Conservation (phyloP, 1,140 invertebrate species). For the Diachasma alloeum region DNA sequence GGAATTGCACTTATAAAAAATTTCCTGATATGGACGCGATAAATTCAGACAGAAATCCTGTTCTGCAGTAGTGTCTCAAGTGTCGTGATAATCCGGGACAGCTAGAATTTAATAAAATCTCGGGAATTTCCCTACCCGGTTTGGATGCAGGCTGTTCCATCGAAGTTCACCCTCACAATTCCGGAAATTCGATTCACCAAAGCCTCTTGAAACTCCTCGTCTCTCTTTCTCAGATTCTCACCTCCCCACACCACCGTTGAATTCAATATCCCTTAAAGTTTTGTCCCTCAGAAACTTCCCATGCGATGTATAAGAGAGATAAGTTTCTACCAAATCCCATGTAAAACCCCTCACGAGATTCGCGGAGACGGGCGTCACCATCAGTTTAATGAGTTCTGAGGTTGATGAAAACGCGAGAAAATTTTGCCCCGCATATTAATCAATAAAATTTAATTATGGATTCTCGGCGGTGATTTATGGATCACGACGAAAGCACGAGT, state of each 20-base stretch:
- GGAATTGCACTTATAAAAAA: too few relatives aligned
- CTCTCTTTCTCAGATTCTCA: neutral
- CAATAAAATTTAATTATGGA: neutral
- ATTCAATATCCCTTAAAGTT: neutral
- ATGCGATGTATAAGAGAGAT: neutral
- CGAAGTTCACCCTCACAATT: too few relatives aligned
- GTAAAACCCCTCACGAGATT: too few relatives aligned
- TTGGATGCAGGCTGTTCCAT: too few relatives aligned
- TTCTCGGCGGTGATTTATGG: neutral
- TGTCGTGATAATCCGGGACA: too few relatives aligned
- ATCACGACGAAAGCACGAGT: neutral
- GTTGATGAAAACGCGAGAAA: neutral
- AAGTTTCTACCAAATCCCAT: neutral
- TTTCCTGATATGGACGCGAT: too few relatives aligned
- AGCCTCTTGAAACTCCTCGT: neutral
- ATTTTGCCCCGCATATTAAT: neutral
- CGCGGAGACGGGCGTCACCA: neutral
- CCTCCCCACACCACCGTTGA: neutral
- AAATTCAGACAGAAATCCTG: too few relatives aligned
- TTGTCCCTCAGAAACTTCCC: neutral
- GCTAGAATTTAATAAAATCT: too few relatives aligned
- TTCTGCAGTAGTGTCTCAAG: too few relatives aligned
- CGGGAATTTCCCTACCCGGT: too few relatives aligned
- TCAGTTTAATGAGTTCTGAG: neutral
- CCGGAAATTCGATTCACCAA: too few relatives aligned